Base-by-base conservation (phyloP, 2,888 invertebrate species). In the Ceramica pisi region DNA sequence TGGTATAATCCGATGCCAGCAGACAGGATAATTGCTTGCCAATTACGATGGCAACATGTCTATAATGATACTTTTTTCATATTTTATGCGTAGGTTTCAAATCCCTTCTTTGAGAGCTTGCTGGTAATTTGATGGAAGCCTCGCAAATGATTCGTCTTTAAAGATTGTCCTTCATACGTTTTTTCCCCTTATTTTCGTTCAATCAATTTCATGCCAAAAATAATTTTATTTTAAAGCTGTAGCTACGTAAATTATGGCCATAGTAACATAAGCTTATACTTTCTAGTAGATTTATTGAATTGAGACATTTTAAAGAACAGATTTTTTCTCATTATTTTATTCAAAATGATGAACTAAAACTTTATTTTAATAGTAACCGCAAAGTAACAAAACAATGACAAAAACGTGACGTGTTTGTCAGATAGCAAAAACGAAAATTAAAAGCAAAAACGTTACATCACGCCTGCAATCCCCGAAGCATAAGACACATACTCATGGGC, bases 1-100 rank as follows among this genome's bases (percentile, higher is more conserved):
- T 81, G 82, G 67, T 56, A 72, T 80, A 81, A 80, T 80, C 79
- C 48, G 65, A 77, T 72, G 55, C 46, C 44, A 10, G n/a, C 26
- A 56, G 62, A 60, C 67, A 59, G 31, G 31, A 48, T 81, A 77
- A 81, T 77, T 67, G 67, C 53, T 35, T 19, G 26, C 59, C 82
- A 77, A 81, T 79, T 78, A 81, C 19, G 57, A 60, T 59, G 41
- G 9, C 51, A 64, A 61, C 12, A 60, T 48, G 6, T 55, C 56
- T 41, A 2, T 41, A 55, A 67, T 31, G 21, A 19, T 50, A 57
- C 9, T 16, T 78, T 48, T 73, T 71, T 78, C 23, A 53, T 60
- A 55, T 71, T 38, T 56, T 23, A 59, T 12, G 7, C 53, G 72
- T 59, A 16, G 53, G 72, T 26, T 63, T 41, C 9, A 19, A 56